phyloP scores from a whole-genome alignment of 53 echinoderm and acorn worm species.

The Hippasteria phrygiana region DNA sequence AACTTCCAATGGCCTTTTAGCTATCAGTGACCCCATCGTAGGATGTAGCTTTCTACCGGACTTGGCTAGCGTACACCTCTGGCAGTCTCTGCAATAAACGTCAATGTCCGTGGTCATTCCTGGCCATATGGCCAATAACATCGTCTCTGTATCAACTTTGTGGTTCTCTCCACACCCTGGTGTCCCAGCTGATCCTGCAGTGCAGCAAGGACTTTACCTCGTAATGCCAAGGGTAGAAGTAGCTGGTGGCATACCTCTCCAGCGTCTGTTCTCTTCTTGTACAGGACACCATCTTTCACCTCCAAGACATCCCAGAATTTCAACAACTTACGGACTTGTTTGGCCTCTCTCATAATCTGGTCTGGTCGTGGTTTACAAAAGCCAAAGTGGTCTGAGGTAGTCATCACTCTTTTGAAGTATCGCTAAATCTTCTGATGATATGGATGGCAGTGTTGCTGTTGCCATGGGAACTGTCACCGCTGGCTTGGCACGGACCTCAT shows the following conservation, averaged over 20 bases:
- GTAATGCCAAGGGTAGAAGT: conserved; percentile 24
- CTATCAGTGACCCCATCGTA: conserved; percentile 67
- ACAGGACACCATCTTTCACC: neutral
- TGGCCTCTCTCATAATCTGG: neutral
- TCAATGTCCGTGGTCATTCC: conserved; percentile 36
- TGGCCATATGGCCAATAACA: conserved; percentile 61
- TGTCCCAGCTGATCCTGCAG: conserved; percentile 63
- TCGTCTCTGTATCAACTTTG: neutral
- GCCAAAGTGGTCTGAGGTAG: neutral
- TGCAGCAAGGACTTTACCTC: neutral
- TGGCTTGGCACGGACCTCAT: neutral
- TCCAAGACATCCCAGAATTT: neutral
- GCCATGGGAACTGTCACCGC: neutral
- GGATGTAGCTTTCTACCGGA: conserved; percentile 59
- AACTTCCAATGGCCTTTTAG: conserved; percentile 61
- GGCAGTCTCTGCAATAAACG: conserved; percentile 27
- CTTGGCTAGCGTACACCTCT: conserved; percentile 57
- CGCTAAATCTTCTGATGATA: neutral
- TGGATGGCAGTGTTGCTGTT: neutral
- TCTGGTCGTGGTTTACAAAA: neutral
- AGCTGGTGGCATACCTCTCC: neutral
- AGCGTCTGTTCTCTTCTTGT: neutral
- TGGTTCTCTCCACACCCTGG: conserved; percentile 43
- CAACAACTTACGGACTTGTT: neutral
- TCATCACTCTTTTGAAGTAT: neutral